A percentile compares a stretch with the other conserved stretches of the same genome.
Conservation (phyloP, 2,113 vertebrate species). For the Nannospalax galili region DNA sequence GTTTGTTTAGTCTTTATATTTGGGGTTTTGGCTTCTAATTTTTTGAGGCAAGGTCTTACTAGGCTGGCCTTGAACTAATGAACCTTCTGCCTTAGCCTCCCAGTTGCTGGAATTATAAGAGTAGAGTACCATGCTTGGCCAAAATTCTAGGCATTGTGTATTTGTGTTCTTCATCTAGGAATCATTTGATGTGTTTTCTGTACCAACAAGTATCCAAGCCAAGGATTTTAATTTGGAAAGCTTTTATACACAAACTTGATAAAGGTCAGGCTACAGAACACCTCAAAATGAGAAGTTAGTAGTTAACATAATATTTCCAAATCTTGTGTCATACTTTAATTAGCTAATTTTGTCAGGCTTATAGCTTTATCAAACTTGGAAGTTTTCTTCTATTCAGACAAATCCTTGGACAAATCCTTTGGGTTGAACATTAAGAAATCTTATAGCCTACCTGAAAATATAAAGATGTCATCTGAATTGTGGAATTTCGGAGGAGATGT, state of each 20-base stretch:
- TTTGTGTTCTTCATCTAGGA: slow-evolving; percentile 27
- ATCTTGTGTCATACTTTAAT: background rate
- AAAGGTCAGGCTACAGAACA: background rate
- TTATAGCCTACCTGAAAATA: background rate
- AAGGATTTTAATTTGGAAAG: slow-evolving; percentile 16
- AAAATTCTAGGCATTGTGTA: background rate
- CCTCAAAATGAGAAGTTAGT: background rate
- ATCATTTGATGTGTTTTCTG: slow-evolving; percentile 18
- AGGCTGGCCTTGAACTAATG: background rate
- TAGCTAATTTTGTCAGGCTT: background rate
- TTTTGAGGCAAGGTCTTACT: background rate
- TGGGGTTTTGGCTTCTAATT: background rate
- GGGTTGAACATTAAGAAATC: background rate
- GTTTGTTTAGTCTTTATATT: slow-evolving; percentile 17
- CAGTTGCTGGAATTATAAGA: background rate
- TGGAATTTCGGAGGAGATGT: slow-evolving; percentile 9
- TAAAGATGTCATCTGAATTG: background rate
- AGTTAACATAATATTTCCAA: background rate
- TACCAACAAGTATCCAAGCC: background rate
- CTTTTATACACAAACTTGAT: background rate
- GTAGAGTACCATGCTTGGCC: background rate
- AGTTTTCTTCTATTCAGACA: slow-evolving; percentile 14
- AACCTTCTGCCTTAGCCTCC: background rate
- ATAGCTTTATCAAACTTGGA: background rate
- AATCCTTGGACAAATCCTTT: background rate